Conservation (phyloP, 2,113 vertebrate genomes). For the Planiliza haematocheilus region DNA sequence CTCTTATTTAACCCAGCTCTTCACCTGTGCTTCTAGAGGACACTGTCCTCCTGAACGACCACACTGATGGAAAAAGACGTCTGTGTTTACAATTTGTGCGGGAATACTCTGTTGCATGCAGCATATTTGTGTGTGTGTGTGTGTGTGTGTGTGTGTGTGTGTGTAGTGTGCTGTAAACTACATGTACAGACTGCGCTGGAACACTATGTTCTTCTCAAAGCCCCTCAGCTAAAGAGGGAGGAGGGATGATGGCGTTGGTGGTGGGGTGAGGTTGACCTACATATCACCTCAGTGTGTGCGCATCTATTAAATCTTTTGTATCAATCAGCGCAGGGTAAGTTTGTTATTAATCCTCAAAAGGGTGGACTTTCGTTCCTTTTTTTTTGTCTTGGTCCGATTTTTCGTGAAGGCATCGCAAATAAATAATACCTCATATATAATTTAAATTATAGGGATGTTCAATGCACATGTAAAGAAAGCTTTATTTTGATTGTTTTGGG, state of each 20-base stretch:
- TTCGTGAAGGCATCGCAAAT: no score
- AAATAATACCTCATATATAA: no score
- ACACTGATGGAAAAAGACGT: not conserved
- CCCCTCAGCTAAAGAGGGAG: constrained; percentile 34
- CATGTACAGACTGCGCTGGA: constrained; percentile 44
- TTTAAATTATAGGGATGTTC: no score
- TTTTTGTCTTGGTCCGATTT: no score
- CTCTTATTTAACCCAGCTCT: constrained; percentile 14
- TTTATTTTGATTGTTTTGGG: no score
- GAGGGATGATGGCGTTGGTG: not conserved
- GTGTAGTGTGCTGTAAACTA: not conserved
- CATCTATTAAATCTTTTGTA: not conserved
- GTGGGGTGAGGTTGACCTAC: constrained; percentile 55
- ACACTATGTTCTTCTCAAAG: constrained; percentile 58
- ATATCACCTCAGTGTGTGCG: constrained; percentile 41
- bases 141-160: not conserved
- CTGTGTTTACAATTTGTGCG: not conserved
- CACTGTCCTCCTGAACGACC: not conserved
- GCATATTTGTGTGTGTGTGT: no score
- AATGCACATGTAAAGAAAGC: no score
- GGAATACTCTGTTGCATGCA: no score
- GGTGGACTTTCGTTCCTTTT: no score
- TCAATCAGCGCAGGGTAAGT: not conserved
- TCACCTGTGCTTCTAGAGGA: constrained; percentile 32
- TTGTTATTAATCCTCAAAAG: not conserved